Evolutionary conservation across 2,113 vertebrate species (phyloP).

Genomic region (Noturus placidus): DNA sequence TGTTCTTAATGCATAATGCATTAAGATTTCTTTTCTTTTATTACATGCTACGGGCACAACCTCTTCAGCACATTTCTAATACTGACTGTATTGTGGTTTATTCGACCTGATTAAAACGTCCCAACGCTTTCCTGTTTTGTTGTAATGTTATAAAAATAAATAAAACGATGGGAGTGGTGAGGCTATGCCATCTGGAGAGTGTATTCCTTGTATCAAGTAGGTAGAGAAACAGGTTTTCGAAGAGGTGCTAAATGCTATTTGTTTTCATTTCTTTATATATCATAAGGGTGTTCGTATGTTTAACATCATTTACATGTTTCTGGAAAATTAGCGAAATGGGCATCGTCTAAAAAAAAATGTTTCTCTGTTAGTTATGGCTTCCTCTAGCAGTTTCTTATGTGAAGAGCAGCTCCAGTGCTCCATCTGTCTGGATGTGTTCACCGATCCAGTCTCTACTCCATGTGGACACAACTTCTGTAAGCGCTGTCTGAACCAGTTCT

Average conservation of each 20-base stretch:
- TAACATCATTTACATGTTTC: neutral
- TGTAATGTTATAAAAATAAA: neutral
- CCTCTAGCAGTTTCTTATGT: slow-evolving; percentile 16
- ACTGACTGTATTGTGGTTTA: neutral
- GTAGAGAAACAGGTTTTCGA: slow-evolving; percentile 4
- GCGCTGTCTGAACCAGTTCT: slow-evolving; percentile 27
- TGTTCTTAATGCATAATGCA: no score
- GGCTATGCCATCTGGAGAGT: neutral
- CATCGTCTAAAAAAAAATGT: neutral
- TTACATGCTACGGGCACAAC: neutral
- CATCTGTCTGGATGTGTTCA: slow-evolving; percentile 38
- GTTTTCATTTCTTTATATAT: neutral
- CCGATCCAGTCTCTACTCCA: slow-evolving; percentile 34
- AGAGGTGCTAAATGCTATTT: neutral
- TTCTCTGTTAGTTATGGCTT: slow-evolving; percentile 20
- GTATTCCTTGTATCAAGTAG: neutral
- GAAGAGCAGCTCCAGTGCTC: slow-evolving; percentile 36
- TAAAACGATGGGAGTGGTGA: neutral
- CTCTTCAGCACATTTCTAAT: neutral
- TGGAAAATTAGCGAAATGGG: neutral
- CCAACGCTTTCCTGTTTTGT: neutral
- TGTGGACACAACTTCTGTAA: slow-evolving; percentile 44
- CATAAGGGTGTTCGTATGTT: neutral
- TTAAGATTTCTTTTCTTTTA: neutral
- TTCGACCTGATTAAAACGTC: neutral